Evolutionary conservation across 1,140 invertebrate genomes (phyloP).

Genomic region (Cherax quadricarinatus): DNA sequence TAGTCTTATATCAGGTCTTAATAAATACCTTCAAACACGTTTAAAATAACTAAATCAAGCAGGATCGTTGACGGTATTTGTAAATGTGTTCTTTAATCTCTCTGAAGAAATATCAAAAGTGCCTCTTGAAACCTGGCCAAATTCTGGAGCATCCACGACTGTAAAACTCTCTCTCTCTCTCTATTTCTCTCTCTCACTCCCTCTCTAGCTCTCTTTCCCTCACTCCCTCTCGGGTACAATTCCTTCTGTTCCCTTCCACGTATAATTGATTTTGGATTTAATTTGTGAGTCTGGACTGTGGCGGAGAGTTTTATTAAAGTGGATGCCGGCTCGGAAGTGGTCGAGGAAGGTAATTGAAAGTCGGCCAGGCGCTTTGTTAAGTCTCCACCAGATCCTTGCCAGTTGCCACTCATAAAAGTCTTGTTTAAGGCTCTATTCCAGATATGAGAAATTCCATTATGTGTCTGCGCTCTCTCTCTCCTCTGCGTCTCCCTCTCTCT

Average conservation of each 20-base stretch:
- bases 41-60: too few species aligned
- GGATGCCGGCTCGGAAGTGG: conserved; percentile 47
- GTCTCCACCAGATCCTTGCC: conserved; percentile 44
- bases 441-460: conserved; percentile 60
- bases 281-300: conserved; percentile 36
- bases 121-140: neutral
- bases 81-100: neutral
- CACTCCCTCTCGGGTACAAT: conserved; percentile 26
- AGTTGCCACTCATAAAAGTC: conserved; percentile 54
- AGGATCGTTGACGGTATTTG: neutral
- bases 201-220: conserved; percentile 4
- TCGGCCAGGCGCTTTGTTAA: conserved; percentile 38
- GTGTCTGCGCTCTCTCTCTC: neutral
- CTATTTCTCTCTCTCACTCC: neutral
- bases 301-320: conserved; percentile 42
- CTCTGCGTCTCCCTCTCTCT: neutral
- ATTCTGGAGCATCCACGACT: neutral
- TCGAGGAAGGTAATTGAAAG: conserved; percentile 44
- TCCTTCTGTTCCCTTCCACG: conserved; percentile 39
- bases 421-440: conserved; percentile 55
- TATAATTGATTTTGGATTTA: conserved; percentile 43
- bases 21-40: too few species aligned
- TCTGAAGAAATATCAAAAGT: neutral
- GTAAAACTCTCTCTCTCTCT: neutral
- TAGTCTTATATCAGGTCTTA: too few species aligned